Conservation (phyloP, 1,140 invertebrate genomes). For the Saccostrea glomerata region DNA sequence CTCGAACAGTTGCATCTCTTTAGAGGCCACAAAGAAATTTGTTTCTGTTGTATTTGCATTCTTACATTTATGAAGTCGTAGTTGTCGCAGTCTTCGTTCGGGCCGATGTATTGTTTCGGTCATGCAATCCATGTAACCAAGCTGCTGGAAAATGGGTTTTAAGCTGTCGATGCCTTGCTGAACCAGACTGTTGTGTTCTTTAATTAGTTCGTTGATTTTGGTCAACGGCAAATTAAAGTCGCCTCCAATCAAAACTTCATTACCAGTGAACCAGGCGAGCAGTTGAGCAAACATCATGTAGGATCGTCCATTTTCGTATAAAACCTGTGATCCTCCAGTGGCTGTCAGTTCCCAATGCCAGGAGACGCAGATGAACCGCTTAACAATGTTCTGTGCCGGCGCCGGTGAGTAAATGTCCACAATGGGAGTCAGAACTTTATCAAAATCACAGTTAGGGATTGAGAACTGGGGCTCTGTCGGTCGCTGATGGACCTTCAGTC, state of each 20-base stretch:
- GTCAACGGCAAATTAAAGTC: constrained; percentile 43
- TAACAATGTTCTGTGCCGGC: constrained; percentile 39
- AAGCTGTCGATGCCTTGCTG: neutral
- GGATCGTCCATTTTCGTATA: constrained; percentile 1
- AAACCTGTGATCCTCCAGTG: neutral
- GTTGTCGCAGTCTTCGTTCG: constrained; percentile 39
- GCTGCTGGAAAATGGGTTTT: constrained; percentile 40
- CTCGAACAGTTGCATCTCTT: constrained; percentile 49
- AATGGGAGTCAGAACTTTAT: constrained; percentile 5
- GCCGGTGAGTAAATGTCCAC: constrained; percentile 28
- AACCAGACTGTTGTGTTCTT: constrained; percentile 39
- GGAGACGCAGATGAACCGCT: constrained; percentile 41
- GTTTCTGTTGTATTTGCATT: neutral
- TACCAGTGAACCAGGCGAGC: constrained; percentile 22
- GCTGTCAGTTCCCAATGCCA: constrained; percentile 47
- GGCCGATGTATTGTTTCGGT: constrained; percentile 41
- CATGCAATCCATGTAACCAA: constrained; percentile 52
- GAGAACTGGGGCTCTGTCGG: neutral
- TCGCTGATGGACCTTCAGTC: neutral
- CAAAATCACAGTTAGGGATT: neutral
- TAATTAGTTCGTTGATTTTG: constrained; percentile 19
- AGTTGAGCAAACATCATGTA: constrained; percentile 38
- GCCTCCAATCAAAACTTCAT: constrained; percentile 44
- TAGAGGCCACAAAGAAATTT: constrained; percentile 46
- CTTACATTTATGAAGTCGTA: constrained; percentile 25